phyloP scores from a whole-genome alignment of 1,140 invertebrate genomes.

The Magallana gigas region DNA sequence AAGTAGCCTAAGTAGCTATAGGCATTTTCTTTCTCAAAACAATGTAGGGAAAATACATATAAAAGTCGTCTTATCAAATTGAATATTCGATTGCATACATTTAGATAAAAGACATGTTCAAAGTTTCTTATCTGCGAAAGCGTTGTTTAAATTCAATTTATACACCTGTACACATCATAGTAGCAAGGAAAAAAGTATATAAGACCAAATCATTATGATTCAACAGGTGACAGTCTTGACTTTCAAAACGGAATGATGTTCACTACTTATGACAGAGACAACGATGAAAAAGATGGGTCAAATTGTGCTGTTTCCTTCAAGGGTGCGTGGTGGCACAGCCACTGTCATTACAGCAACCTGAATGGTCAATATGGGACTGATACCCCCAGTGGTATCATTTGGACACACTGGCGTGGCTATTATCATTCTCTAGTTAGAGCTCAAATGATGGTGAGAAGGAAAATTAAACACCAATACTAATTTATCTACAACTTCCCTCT shows the following conservation, averaged over 20 bases:
- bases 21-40: no score
- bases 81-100: no score
- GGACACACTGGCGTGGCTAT: constrained; percentile 82
- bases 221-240: constrained; percentile 81
- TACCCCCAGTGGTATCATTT: constrained; percentile 82
- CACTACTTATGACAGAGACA: constrained; percentile 82
- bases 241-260: constrained; percentile 82
- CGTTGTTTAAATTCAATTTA: no score
- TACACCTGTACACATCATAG: no score
- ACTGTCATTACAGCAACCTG: constrained; percentile 83
- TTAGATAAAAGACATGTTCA: no score
- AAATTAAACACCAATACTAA: not conserved
- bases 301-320: constrained; percentile 83
- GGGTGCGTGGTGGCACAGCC: constrained; percentile 84
- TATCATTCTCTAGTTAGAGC: constrained; percentile 68
- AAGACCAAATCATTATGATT: no score
- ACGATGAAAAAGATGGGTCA: constrained; percentile 83
- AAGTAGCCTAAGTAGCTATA: no score
- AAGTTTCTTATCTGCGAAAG: no score
- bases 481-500: no score
- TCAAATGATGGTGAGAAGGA: not conserved
- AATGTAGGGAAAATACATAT: no score
- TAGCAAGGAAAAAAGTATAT: no score
- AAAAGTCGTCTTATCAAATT: no score
- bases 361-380: constrained; percentile 80